Conservation (phyloP, 2,888 invertebrate genomes). For the Thereva unica region DNA sequence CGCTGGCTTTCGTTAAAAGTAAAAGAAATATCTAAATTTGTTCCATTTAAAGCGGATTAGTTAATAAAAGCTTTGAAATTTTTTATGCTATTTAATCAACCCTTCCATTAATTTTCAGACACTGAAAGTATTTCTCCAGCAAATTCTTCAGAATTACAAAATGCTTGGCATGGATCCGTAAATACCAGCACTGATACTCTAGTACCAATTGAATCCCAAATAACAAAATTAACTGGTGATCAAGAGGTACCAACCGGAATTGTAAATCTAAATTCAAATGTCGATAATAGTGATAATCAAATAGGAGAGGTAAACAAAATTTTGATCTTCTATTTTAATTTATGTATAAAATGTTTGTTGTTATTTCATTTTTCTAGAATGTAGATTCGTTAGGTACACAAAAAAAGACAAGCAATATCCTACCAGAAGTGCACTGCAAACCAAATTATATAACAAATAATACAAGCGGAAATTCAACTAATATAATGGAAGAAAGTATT, state of each 20-base stretch:
- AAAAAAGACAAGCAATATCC: conserved; percentile 44
- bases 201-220: conserved; percentile 51
- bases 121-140: conserved; percentile 39
- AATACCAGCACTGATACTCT: conserved; percentile 63
- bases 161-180: conserved; percentile 51
- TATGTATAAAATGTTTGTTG: background rate
- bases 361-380: conserved; percentile 9
- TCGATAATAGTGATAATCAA: conserved; percentile 9
- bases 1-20: too few relatives aligned
- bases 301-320: conserved; percentile 18
- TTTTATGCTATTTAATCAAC: too few relatives aligned
- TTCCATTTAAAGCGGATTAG: too few relatives aligned
- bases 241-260: conserved; percentile 28
- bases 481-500: conserved; percentile 51
- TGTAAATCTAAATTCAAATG: conserved; percentile 1
- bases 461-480: conserved; percentile 7
- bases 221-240: conserved; percentile 14
- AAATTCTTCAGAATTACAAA: conserved; percentile 41
- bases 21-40: too few relatives aligned
- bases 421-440: conserved; percentile 53
- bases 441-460: conserved; percentile 40
- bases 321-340: background rate
- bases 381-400: conserved; percentile 10
- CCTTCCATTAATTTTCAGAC: conserved; percentile 31
- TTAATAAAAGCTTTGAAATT: too few relatives aligned